Evolutionary conservation across 2,797 vertebrate species (phyloP).

Genomic region (Phaenicophaeus curvirostris): DNA sequence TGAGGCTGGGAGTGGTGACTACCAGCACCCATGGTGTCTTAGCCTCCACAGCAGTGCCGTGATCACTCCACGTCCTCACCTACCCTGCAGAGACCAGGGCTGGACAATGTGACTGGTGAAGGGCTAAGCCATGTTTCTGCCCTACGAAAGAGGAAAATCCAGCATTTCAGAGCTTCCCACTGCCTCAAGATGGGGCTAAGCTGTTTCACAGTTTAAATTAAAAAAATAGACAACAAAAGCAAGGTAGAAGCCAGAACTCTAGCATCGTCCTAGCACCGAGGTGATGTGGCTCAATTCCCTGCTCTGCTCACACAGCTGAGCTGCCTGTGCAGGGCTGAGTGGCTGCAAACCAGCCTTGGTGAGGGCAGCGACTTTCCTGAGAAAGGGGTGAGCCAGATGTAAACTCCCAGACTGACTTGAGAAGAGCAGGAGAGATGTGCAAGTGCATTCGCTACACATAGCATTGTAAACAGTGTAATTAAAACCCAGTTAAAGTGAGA

Average conservation of each 20-base stretch:
- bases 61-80: background rate
- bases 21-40: fast-evolving
- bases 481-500: background rate
- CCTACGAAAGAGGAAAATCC: background rate
- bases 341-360: background rate
- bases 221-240: background rate
- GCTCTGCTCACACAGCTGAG: background rate
- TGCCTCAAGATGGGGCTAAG: background rate
- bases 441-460: background rate
- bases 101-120: fast-evolving
- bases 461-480: background rate
- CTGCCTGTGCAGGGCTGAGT: background rate
- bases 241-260: background rate
- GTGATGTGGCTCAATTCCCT: background rate
- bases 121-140: background rate
- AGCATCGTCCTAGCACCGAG: background rate
- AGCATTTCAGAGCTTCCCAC: background rate
- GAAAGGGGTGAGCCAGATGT: background rate
- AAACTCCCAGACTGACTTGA: background rate
- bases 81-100: fast-evolving
- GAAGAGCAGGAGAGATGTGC: background rate
- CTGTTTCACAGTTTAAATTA: background rate
- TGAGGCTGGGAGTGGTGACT: background rate
- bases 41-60: background rate
- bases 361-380: background rate